These are phyloP conservation scores for Heliconius hermathena DNA, from an alignment of 1,140 invertebrate genomes.

Conservation along the genomic window DNA sequence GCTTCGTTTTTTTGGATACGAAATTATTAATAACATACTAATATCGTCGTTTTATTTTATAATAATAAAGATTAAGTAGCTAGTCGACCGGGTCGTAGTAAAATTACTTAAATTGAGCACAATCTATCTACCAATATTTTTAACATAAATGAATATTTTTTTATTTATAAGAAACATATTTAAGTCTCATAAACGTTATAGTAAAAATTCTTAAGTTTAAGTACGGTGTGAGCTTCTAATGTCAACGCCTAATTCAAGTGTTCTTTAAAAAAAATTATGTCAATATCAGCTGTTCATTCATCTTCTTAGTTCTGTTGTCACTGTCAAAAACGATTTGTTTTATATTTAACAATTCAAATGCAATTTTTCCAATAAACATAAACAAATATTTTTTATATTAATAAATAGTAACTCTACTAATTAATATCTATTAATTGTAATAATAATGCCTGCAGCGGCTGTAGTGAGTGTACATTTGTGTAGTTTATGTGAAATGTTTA, in stretches of 20 bases:
- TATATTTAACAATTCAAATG: neutral
- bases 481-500: neutral
- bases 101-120: no score
- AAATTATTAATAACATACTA: no score
- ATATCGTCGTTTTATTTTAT: no score
- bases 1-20: no score
- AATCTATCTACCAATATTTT: no score
- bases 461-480: constrained; percentile 43
- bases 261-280: neutral
- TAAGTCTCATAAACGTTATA: no score
- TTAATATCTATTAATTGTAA: constrained; percentile 3
- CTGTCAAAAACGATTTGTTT: neutral
- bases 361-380: neutral
- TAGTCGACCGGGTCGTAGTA: no score
- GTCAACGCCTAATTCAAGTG: neutral
- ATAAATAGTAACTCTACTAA: neutral
- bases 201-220: no score
- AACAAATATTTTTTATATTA: neutral
- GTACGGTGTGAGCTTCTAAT: neutral
- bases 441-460: constrained; percentile 45
- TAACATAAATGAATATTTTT: no score
- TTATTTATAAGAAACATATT: no score
- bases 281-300: neutral
- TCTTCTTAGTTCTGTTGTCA: neutral
- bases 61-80: no score